Conservation (phyloP, 2,113 vertebrate species). For the Amblyornis subalaris region DNA sequence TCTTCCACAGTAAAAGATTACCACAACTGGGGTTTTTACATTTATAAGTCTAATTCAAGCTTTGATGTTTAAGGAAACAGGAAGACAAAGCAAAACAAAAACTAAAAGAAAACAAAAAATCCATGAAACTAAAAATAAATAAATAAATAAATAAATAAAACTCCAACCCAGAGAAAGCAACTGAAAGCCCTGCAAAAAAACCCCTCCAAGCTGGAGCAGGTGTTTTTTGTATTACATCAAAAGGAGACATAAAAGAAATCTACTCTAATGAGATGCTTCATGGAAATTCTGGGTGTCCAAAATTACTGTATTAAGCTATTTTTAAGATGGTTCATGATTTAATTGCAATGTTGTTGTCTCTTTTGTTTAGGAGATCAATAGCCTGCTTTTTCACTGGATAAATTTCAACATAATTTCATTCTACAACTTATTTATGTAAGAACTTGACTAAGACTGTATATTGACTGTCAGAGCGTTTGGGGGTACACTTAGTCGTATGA, state of each 20-base stretch:
- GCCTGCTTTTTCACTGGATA: not conserved
- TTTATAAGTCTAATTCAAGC: not conserved
- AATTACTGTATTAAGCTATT: not conserved
- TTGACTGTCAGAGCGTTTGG: not conserved
- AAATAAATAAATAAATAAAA: not conserved
- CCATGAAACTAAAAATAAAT: too few species aligned
- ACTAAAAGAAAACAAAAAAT: not conserved
- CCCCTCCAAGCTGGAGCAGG: not conserved
- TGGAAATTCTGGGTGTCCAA: not conserved
- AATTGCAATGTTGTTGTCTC: accelerated
- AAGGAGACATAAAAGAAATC: not conserved
- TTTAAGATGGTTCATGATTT: not conserved
- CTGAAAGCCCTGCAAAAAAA: not conserved
- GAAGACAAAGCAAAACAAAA: not conserved
- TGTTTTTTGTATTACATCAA: not conserved
- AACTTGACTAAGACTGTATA: not conserved
- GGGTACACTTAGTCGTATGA: not conserved
- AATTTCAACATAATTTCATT: not conserved
- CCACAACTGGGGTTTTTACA: not conserved
- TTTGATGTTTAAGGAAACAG: not conserved
- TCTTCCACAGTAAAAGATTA: not conserved
- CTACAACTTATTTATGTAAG: not conserved
- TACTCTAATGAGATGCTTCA: not conserved
- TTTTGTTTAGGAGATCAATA: not conserved
- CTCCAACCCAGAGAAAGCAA: not conserved